These are phyloP conservation scores for Drosophila teissieri DNA, from an alignment of 1,140 invertebrate genomes.

Conservation along the genomic window DNA sequence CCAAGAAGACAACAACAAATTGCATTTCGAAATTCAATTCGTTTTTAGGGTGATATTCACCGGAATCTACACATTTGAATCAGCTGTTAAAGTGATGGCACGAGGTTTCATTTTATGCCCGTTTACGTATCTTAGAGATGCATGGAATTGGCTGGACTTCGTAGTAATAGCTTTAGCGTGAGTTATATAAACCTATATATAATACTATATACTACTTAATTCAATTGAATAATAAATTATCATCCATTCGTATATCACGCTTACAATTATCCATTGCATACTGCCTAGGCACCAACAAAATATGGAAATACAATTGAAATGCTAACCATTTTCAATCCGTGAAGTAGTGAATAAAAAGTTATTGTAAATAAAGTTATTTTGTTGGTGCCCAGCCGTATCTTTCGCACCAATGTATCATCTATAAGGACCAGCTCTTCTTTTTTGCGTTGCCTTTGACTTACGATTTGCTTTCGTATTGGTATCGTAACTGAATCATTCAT, in stretches of 20 bases:
- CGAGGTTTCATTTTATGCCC: slow-evolving; percentile 99
- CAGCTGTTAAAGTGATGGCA: slow-evolving; percentile 99
- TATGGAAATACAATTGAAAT: no score
- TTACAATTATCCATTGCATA: background rate
- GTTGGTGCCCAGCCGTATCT: background rate
- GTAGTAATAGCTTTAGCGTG: slow-evolving; percentile 99
- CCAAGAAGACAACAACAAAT: slow-evolving; percentile 66
- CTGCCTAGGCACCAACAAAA: background rate
- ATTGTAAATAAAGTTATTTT: background rate
- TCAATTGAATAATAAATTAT: slow-evolving; percentile 30
- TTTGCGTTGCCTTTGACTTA: slow-evolving; percentile 34
- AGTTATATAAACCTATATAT: slow-evolving; percentile 87
- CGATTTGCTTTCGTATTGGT: slow-evolving; percentile 43
- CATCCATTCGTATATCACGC: slow-evolving; percentile 23
- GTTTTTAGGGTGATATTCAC: slow-evolving; percentile 98
- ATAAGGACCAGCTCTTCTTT: slow-evolving; percentile 17
- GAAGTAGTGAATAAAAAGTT: no score
- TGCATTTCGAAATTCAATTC: slow-evolving; percentile 84
- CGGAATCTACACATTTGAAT: slow-evolving; percentile 99
- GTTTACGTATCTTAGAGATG: slow-evolving; percentile 99
- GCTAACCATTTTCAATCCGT: no score
- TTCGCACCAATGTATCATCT: slow-evolving; percentile 13
- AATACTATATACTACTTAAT: slow-evolving; percentile 32
- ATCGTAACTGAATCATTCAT: slow-evolving; percentile 22
- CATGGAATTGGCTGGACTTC: slow-evolving; percentile 99